phyloP scores from a whole-genome alignment of 2,888 invertebrate genomes.

The Cheilosia scutellata region DNA sequence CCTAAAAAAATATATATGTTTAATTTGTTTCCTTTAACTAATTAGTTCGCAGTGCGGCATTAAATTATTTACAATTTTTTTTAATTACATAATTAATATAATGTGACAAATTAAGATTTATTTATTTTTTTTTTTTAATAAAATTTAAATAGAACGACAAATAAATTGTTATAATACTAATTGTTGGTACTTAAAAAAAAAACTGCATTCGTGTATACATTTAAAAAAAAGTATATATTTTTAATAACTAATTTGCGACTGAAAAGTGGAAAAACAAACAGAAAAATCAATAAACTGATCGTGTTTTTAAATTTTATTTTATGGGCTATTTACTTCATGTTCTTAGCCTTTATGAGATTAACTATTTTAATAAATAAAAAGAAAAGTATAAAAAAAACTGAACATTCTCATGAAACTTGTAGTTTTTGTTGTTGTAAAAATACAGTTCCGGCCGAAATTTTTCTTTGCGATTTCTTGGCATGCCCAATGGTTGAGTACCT shows the following conservation, averaged over 20 bases:
- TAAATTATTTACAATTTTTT: constrained; percentile 48
- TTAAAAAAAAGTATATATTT: constrained; percentile 31
- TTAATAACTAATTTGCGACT: constrained; percentile 70
- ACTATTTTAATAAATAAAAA: constrained; percentile 68
- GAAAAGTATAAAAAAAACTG: constrained; percentile 36
- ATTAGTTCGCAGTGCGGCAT: constrained; percentile 47
- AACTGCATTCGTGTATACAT: constrained; percentile 33
- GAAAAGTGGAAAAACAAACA: constrained; percentile 57
- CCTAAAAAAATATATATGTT: constrained; percentile 17
- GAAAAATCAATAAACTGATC: constrained; percentile 50
- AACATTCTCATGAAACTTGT: constrained; percentile 32
- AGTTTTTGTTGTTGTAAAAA: constrained; percentile 9
- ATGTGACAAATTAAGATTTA: constrained; percentile 37
- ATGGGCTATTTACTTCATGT: constrained; percentile 35
- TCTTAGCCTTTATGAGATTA: constrained; percentile 67
- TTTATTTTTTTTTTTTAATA: constrained; percentile 41
- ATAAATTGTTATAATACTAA: constrained; percentile 46
- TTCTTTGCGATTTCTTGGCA: no score
- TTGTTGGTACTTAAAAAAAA: constrained; percentile 68
- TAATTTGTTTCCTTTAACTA: constrained; percentile 34
- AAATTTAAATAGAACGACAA: constrained; percentile 48
- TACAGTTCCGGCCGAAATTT: neutral
- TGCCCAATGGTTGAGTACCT: no score
- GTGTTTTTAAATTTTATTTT: constrained; percentile 45
- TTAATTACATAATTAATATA: constrained; percentile 13